Conservation (phyloP, 37 sponge, comb jelly and placozoan species). For the Chondrosia reniformis region DNA sequence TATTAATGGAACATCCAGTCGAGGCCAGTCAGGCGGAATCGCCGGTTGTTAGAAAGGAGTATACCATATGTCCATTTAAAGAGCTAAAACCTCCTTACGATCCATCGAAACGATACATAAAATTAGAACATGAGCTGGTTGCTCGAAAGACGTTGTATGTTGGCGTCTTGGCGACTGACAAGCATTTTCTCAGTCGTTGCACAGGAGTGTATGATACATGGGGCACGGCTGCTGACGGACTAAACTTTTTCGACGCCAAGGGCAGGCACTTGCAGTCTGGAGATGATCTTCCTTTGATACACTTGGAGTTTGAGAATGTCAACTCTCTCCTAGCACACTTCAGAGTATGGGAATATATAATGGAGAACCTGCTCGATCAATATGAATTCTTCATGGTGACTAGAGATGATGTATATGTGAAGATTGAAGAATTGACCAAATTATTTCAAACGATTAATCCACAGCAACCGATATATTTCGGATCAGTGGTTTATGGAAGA, state of each 20-base stretch:
- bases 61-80: background rate
- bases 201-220: background rate
- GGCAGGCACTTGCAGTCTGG: background rate
- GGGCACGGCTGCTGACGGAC: background rate
- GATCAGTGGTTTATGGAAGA: background rate
- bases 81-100: background rate
- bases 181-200: background rate
- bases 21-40: no score
- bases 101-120: background rate
- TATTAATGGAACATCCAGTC: no score
- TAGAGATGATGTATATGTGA: background rate
- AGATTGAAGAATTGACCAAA: background rate
- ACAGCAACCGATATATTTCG: slow-evolving; percentile 7
- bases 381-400: slow-evolving; percentile 7
- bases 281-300: background rate
- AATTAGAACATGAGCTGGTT: background rate
- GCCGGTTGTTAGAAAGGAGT: no score
- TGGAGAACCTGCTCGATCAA: background rate
- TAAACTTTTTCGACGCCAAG: background rate
- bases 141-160: background rate
- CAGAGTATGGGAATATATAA: background rate
- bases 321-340: background rate
- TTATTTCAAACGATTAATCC: background rate
- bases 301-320: background rate
- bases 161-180: background rate